These are phyloP conservation scores for Noctua comes DNA, from an alignment of 2,888 invertebrate genomes.

Conservation along the genomic window DNA sequence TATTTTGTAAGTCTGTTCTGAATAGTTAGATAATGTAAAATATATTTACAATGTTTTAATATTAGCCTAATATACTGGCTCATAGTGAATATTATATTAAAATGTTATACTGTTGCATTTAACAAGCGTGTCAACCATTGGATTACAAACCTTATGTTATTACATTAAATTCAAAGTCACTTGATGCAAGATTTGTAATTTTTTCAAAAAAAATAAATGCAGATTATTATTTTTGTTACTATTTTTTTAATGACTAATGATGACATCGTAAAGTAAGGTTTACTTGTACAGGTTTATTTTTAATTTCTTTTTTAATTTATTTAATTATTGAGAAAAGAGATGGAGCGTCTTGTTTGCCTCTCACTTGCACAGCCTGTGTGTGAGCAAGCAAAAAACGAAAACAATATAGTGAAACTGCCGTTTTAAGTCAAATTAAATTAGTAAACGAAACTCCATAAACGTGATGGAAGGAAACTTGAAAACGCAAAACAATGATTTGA, in stretches of 20 bases:
- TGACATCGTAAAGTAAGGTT: not conserved
- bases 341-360: not conserved
- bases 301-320: not conserved
- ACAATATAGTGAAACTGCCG: not conserved
- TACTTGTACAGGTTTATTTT: constrained; percentile 1
- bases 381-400: not conserved
- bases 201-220: not conserved
- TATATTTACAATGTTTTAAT: not conserved
- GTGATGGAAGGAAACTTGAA: not conserved
- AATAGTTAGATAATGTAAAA: not conserved
- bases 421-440: not conserved
- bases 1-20: not conserved
- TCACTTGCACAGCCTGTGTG: not conserved
- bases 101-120: not conserved
- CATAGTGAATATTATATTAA: not conserved
- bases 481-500: not conserved
- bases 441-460: not conserved
- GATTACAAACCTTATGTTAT: not conserved
- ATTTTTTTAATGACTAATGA: not conserved
- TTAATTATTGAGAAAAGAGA: not conserved
- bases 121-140: not conserved
- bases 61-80: not conserved
- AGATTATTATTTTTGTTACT: not conserved
- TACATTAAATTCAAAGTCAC: not conserved
- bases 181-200: not conserved